phyloP scores from a whole-genome alignment of 2,888 invertebrate genomes.

The Meganola albula region DNA sequence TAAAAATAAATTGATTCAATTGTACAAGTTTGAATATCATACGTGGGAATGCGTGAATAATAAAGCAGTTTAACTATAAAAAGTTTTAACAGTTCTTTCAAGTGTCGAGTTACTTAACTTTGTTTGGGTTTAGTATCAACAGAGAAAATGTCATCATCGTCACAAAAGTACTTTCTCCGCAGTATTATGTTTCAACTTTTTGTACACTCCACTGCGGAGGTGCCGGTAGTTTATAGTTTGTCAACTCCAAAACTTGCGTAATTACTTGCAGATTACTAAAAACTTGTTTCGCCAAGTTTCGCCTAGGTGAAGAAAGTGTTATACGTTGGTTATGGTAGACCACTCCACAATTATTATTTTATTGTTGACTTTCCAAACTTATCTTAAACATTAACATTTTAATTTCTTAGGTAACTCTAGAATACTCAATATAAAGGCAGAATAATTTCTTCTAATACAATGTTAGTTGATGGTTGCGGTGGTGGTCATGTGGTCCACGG shows the following conservation, averaged over 20 bases:
- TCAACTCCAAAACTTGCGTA: constrained; percentile 58
- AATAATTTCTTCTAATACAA: constrained; percentile 16
- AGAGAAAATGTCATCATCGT: constrained; percentile 38
- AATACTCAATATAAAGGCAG: too few relatives aligned
- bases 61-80: too few relatives aligned
- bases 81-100: too few relatives aligned
- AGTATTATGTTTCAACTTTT: constrained; percentile 49
- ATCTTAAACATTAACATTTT: constrained; percentile 30
- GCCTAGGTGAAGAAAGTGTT: constrained; percentile 58
- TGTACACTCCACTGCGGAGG: constrained; percentile 33
- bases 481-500: constrained; percentile 39
- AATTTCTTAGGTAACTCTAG: too few relatives aligned
- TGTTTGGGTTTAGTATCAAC: constrained; percentile 28
- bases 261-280: constrained; percentile 46
- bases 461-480: constrained; percentile 30
- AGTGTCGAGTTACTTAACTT: too few relatives aligned
- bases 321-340: constrained; percentile 38
- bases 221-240: constrained; percentile 46
- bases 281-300: constrained; percentile 52
- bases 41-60: too few relatives aligned
- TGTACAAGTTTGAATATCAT: too few relatives aligned
- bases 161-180: constrained; percentile 54
- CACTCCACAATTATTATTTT: constrained; percentile 27
- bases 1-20: too few relatives aligned
- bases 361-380: constrained; percentile 37